A percentile compares a stretch with the other conserved stretches of the same genome.
phyloP scores from a whole-genome alignment of 1,140 invertebrate species.

The Drosophila takahashii region DNA sequence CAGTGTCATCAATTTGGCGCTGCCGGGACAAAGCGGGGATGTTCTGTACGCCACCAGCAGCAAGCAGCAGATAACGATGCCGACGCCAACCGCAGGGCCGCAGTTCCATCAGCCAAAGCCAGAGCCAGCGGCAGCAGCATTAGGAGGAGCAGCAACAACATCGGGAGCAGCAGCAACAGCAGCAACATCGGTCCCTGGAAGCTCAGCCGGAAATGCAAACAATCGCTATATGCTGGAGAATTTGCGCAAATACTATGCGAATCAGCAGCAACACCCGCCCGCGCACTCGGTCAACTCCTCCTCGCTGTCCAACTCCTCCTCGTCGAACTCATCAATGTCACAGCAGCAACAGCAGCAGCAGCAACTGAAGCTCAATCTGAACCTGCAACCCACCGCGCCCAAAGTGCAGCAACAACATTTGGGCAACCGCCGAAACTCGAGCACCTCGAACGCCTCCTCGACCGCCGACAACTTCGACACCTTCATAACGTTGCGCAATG shows the following conservation, averaged over 20 bases:
- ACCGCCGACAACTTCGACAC: constrained; percentile 80
- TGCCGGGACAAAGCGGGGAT: constrained; percentile 38
- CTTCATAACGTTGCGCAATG: constrained; percentile 75
- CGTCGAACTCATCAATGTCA: constrained; percentile 80
- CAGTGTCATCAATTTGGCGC: constrained; percentile 49
- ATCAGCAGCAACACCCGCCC: constrained; percentile 78
- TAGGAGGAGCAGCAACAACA: constrained; percentile 16
- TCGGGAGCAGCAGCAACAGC: constrained; percentile 20
- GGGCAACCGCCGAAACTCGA: constrained; percentile 70
- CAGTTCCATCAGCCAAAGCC: constrained; percentile 40
- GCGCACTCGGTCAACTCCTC: constrained; percentile 78
- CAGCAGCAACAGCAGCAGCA: constrained; percentile 67
- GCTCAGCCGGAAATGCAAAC: constrained; percentile 52
- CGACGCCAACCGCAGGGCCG: constrained; percentile 32
- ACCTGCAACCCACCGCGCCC: constrained; percentile 44
- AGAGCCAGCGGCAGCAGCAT: constrained; percentile 24
- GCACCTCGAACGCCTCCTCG: constrained; percentile 78
- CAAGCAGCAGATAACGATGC: constrained; percentile 54
- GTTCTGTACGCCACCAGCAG: constrained; percentile 71
- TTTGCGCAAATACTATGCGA: constrained; percentile 79
- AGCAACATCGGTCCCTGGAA: constrained; percentile 21
- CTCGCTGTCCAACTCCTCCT: constrained; percentile 79
- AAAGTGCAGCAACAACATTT: constrained; percentile 58
- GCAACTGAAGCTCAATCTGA: constrained; percentile 44
- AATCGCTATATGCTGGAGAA: constrained; percentile 81